Evolutionary conservation across 1,140 invertebrate genomes (phyloP).

Genomic region (Limonius californicus): DNA sequence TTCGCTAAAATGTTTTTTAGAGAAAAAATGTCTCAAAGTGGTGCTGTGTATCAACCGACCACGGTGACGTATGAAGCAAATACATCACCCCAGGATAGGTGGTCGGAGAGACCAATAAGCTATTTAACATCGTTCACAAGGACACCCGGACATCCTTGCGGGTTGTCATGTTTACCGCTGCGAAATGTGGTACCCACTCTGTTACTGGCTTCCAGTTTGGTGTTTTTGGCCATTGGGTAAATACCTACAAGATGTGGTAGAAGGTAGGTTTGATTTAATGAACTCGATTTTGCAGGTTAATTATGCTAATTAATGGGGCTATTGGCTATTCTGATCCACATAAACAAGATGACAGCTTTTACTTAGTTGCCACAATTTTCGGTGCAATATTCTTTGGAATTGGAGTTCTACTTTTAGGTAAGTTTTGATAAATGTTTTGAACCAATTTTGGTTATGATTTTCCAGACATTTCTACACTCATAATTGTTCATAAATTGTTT

Average conservation of each 20-base stretch:
- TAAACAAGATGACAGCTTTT: constrained; percentile 35
- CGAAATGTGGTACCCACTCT: constrained; percentile 35
- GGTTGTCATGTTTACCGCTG: constrained; percentile 36
- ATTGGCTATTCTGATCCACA: constrained; percentile 36
- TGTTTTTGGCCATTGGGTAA: constrained; percentile 31
- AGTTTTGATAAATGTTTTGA: not conserved
- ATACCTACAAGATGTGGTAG: not conserved
- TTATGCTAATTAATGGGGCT: constrained; percentile 40
- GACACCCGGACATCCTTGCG: constrained; percentile 48
- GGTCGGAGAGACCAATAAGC: constrained; percentile 52
- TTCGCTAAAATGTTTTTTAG: not conserved
- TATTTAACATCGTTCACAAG: constrained; percentile 55
- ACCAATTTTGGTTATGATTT: too few species aligned
- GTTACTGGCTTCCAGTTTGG: constrained; percentile 35
- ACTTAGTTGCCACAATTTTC: constrained; percentile 37
- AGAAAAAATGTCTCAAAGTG: constrained; percentile 54
- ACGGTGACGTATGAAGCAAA: constrained; percentile 64
- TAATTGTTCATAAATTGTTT: too few species aligned
- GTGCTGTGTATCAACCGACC: constrained; percentile 67
- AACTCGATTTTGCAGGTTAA: constrained; percentile 30
- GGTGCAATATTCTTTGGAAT: constrained; percentile 37
- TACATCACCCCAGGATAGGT: constrained; percentile 44
- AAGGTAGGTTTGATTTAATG: not conserved
- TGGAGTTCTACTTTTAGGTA: constrained; percentile 23
- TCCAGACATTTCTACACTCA: too few species aligned